Base-by-base conservation (phyloP, 2,888 invertebrate genomes). In the Hedya salicella region DNA sequence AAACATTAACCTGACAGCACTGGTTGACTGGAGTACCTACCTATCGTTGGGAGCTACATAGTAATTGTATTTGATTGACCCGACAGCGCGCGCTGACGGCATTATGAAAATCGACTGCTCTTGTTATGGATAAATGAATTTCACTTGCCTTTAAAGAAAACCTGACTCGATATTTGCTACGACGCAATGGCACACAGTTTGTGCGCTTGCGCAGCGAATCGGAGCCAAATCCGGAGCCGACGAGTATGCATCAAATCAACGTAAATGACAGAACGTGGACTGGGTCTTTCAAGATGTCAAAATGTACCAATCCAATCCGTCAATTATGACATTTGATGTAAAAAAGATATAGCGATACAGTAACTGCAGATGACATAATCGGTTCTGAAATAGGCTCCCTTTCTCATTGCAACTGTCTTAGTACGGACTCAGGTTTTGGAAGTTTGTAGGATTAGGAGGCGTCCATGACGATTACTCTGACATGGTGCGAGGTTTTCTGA, bases 41-140 rank as follows among this genome's bases (percentile, higher is more conserved):
- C 52, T 30, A 44, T 46, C 53, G 62, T 57, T 50, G 49, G 49
- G 56, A 57, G 57, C 57, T 49, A 57, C 40, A 44, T 59, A 53
- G 60, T 66, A 66, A 66, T 66, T 66, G 66, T 66, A 66, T 66
- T 66, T 66, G 66, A 66, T 66, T 66, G 66, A 66, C 66, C 66
- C 54, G 54, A 50, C 53, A 42, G 39, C 53, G 53, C 53, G 36
- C 60, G 48, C 53, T 54, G 61, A 66, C 60, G 60, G 60, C 54
- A 66, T 66, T 66, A 61, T 66, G 66, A 66, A 65, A 65, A 65
- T 60, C 39, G 25, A 66, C 30, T 53, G 65, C 32, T 66, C 66
- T 61, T 42, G 59, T 56, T 65, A 60, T 40, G 65, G 65, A 30
- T 53, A 65, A 59, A 65, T 65, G 52, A 65, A 65, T 65, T 65